A percentile compares a stretch with the other conserved stretches of the same genome.
These are phyloP conservation scores for Polypterus senegalus DNA, from an alignment of 2,113 vertebrate species.

Conservation along the genomic window DNA sequence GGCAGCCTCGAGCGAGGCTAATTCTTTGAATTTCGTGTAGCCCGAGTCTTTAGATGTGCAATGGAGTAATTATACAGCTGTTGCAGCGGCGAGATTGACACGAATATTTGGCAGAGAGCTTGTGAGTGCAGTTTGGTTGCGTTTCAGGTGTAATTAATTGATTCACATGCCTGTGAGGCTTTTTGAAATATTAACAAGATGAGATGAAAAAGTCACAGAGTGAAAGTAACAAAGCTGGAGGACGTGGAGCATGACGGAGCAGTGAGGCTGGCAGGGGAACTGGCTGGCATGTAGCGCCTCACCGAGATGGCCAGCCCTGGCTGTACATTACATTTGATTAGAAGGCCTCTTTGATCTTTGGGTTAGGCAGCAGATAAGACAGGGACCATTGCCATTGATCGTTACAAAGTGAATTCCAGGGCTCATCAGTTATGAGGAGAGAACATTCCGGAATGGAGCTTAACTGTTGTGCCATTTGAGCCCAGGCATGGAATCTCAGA, in stretches of 20 bases:
- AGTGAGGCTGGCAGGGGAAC: too few species aligned
- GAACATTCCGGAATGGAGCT: too few species aligned
- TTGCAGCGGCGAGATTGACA: slow-evolving; percentile 39
- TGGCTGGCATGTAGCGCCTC: too few species aligned
- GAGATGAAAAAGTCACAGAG: slow-evolving; percentile 29
- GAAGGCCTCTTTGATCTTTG: too few species aligned
- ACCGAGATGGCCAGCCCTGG: too few species aligned
- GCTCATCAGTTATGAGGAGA: too few species aligned
- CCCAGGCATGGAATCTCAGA: too few species aligned
- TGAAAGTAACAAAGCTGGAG: background rate
- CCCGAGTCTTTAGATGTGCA: slow-evolving; percentile 27
- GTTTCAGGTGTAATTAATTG: slow-evolving; percentile 50
- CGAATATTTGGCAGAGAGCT: slow-evolving; percentile 31
- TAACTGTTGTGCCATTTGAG: too few species aligned
- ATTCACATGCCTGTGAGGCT: slow-evolving; percentile 47
- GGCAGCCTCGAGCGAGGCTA: slow-evolving; percentile 31
- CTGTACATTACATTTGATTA: too few species aligned
- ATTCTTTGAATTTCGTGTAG: slow-evolving; percentile 29
- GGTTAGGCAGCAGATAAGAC: too few species aligned
- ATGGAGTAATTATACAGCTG: slow-evolving; percentile 39
- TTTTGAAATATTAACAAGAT: slow-evolving; percentile 47
- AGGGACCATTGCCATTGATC: too few species aligned
- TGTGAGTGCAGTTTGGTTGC: slow-evolving; percentile 32
- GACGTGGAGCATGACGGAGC: background rate
- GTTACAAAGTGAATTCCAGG: too few species aligned